Evolutionary conservation across 2,888 invertebrate genomes (phyloP).

Genomic region (Plemyria rubiginata): DNA sequence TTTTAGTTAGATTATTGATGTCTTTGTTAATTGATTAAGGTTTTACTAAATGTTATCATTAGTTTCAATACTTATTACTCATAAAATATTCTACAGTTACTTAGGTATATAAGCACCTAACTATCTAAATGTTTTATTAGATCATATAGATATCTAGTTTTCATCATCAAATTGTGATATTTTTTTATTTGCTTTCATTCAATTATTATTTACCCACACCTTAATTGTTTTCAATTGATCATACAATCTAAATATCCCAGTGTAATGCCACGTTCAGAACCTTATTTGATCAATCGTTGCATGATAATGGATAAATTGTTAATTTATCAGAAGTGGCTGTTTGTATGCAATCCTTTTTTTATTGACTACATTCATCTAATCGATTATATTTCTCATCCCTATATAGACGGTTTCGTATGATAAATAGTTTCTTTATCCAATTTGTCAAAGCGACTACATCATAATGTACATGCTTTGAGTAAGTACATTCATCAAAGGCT

Average conservation of each 20-base stretch:
- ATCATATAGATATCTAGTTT: too few relatives aligned
- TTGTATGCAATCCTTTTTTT: too few relatives aligned
- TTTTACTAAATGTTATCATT: neutral
- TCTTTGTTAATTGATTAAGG: neutral
- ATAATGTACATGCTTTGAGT: conserved; percentile 16
- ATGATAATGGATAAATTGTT: neutral
- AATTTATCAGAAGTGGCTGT: neutral
- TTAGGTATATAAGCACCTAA: neutral
- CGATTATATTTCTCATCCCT: too few relatives aligned
- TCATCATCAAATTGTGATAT: too few relatives aligned
- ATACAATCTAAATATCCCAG: conserved; percentile 32
- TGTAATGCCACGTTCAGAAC: conserved; percentile 7
- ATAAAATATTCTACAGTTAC: too few relatives aligned
- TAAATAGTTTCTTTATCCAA: conserved; percentile 5
- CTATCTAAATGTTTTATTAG: too few relatives aligned
- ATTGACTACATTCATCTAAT: too few relatives aligned
- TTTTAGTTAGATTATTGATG: neutral
- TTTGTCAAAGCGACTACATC: neutral
- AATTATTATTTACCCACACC: conserved; percentile 24
- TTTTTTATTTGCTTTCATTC: too few relatives aligned
- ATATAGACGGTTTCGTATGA: neutral
- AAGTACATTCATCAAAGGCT: conserved; percentile 3
- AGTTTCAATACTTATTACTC: neutral
- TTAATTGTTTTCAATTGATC: conserved; percentile 39
- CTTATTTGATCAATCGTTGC: conserved; percentile 14